phyloP scores from a whole-genome alignment of 2,113 vertebrate genomes.

The Alexandromys fortis region DNA sequence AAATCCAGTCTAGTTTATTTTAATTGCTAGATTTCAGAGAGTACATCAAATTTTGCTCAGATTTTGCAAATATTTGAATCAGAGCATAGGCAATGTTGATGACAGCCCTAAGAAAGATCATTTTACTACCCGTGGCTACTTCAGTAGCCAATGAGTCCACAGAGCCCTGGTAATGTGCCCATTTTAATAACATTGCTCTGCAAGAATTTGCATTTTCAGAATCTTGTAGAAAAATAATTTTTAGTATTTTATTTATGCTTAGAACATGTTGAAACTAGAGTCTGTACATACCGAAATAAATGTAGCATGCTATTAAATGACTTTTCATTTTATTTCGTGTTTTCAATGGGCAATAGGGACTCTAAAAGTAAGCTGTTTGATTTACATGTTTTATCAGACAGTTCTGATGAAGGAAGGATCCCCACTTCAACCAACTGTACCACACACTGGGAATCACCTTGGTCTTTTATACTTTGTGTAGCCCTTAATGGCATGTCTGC shows the following conservation, averaged over 20 bases:
- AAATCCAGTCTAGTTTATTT: neutral
- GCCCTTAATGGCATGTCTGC: slow-evolving; percentile 26
- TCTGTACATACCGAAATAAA: neutral
- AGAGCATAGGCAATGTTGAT: neutral
- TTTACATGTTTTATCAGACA: slow-evolving; percentile 20
- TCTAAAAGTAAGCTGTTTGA: neutral
- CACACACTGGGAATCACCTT: neutral
- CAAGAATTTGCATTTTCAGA: neutral
- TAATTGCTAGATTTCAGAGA: neutral
- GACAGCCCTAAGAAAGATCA: neutral
- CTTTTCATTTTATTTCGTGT: neutral
- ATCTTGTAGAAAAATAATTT: neutral
- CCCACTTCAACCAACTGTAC: neutral
- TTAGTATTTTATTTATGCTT: neutral
- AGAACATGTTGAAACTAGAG: neutral
- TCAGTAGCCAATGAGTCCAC: neutral
- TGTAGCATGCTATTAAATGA: neutral
- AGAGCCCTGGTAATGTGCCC: neutral
- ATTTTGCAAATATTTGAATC: neutral
- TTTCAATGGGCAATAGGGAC: neutral
- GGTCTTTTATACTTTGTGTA: neutral
- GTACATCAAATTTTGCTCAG: neutral
- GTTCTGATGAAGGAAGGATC: neutral
- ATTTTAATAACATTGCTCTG: neutral
- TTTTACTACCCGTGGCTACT: neutral